phyloP scores from a whole-genome alignment of 2,888 invertebrate genomes.

The Helicoverpa assulta region DNA sequence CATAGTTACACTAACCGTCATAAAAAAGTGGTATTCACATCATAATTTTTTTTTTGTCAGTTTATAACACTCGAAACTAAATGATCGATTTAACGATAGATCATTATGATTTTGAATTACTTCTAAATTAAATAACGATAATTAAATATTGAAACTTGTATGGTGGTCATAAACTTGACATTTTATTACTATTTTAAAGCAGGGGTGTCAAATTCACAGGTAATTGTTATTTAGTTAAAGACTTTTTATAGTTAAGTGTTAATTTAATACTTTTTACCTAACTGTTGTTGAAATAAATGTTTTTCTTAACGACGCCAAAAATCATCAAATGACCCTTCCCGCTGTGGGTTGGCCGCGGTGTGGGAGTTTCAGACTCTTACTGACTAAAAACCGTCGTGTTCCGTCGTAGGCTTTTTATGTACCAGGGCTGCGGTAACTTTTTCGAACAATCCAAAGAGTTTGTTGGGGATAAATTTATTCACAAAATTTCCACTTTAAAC shows the following conservation, averaged over 20 bases:
- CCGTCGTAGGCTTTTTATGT: no score
- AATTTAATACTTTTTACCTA: no score
- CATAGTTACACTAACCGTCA: background rate
- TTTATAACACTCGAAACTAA: slow-evolving; percentile 1
- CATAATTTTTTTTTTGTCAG: background rate
- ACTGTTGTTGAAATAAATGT: no score
- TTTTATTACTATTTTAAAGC: slow-evolving; percentile 33
- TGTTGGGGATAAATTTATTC: no score
- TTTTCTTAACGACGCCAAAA: no score
- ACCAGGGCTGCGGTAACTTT: no score
- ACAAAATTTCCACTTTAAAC: no score
- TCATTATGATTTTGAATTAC: slow-evolving; percentile 4
- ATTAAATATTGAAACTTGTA: slow-evolving; percentile 45
- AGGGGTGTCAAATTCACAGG: slow-evolving; percentile 33
- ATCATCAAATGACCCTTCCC: no score
- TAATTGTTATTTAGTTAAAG: background rate
- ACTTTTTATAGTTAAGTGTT: background rate
- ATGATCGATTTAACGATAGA: slow-evolving; percentile 12
- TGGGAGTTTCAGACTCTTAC: no score
- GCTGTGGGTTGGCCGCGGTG: no score
- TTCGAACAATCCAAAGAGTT: no score
- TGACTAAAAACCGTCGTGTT: no score
- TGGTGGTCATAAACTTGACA: slow-evolving; percentile 22
- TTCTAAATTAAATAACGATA: slow-evolving; percentile 37
- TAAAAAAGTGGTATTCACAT: background rate